Conservation (phyloP, 2,888 invertebrate species). For the Meghimatium bilineatum region DNA sequence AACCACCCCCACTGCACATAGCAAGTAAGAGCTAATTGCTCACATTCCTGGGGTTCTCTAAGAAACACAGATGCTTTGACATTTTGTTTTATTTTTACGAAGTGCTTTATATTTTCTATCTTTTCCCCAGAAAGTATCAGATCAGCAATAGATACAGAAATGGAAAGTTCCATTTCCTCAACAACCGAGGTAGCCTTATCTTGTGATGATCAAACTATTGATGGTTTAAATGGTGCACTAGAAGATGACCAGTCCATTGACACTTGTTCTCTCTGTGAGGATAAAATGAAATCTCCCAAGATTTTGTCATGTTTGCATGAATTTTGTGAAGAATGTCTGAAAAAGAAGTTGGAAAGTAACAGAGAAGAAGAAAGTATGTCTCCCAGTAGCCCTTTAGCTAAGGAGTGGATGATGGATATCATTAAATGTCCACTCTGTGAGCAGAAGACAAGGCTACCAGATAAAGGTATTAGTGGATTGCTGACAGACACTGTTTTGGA, state of each 20-base stretch:
- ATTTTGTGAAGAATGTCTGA: slow-evolving; percentile 94
- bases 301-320: slow-evolving; percentile 95
- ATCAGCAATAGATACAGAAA: slow-evolving; percentile 39
- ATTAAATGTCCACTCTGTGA: slow-evolving; percentile 58
- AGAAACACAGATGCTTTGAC: too few relatives aligned
- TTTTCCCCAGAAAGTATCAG: not conserved
- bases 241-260: slow-evolving; percentile 55
- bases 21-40: too few relatives aligned
- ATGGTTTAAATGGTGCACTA: slow-evolving; percentile 40
- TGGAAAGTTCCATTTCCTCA: slow-evolving; percentile 20
- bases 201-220: slow-evolving; percentile 10
- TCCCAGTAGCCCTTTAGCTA: slow-evolving; percentile 42
- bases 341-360: slow-evolving; percentile 79
- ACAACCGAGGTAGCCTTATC: not conserved
- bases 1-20: too few relatives aligned
- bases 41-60: too few relatives aligned
- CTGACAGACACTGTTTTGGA: slow-evolving; percentile 40
- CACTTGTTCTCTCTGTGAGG: slow-evolving; percentile 70
- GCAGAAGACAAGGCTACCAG: slow-evolving; percentile 39
- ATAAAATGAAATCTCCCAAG: slow-evolving; percentile 87
- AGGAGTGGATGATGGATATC: slow-evolving; percentile 41
- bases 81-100: not conserved
- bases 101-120: not conserved
- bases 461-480: slow-evolving; percentile 39
- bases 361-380: slow-evolving; percentile 45